phyloP scores from a whole-genome alignment of 2,797 vertebrate genomes.

The Leptatherina wallacei region DNA sequence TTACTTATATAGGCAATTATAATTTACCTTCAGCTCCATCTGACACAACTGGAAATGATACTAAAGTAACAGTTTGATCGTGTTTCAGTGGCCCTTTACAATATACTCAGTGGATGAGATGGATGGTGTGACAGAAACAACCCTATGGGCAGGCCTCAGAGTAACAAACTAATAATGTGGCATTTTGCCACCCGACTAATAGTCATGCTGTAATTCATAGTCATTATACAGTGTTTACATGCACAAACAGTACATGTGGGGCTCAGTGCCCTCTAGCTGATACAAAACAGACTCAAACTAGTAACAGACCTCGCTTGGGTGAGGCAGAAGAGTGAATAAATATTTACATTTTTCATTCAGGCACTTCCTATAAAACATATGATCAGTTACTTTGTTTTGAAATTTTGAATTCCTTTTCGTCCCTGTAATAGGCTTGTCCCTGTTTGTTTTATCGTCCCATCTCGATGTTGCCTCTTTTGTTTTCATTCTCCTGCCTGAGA shows the following conservation, averaged over 20 bases:
- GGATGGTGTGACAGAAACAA: conserved; percentile 56
- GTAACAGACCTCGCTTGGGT: conserved; percentile 30
- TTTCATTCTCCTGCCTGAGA: conserved; percentile 46
- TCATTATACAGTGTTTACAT: conserved; percentile 65
- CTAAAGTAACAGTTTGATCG: conserved; percentile 11
- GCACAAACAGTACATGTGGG: conserved; percentile 59
- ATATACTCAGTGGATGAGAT: conserved; percentile 56
- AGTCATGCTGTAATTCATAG: conserved; percentile 66
- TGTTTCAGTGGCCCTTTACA: conserved; percentile 39
- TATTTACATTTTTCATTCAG: conserved; percentile 61
- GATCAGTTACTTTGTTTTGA: conserved; percentile 38
- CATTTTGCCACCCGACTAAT: conserved; percentile 57
- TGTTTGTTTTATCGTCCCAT: conserved; percentile 17
- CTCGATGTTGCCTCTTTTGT: conserved; percentile 15
- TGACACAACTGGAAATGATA: conserved; percentile 3
- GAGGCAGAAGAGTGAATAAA: conserved; percentile 53
- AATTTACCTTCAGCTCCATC: conserved; percentile 18
- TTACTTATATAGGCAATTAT: background rate
- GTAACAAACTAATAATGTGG: conserved; percentile 65
- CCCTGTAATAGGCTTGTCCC: conserved; percentile 11
- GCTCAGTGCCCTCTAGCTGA: conserved; percentile 52
- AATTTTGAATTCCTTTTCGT: conserved; percentile 27
- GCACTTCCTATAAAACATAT: conserved; percentile 18
- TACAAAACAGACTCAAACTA: conserved; percentile 55
- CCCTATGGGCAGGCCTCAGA: conserved; percentile 39